Evolutionary conservation across 92 coral and sea anemone genomes (phyloP), one percentile per base, ranked within the genome.

Genomic region (Phenganax marumi): DNA sequence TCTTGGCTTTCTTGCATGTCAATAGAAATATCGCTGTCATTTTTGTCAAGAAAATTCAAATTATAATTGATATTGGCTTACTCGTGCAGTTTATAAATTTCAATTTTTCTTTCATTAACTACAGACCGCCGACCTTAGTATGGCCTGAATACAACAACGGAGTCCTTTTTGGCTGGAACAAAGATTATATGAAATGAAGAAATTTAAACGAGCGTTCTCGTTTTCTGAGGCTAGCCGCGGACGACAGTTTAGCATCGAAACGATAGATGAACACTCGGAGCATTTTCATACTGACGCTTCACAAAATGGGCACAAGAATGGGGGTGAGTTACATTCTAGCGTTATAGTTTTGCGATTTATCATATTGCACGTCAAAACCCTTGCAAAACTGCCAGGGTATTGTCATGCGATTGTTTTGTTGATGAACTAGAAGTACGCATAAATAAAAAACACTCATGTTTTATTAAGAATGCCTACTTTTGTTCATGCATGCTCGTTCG

Each of bases 181-280:
- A 26, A 58, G 53, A 16, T 58, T 52, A 16, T 14, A 78, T 46
- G 68, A 16, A 18, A 78, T 78, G 83, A 78, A 62, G 58, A 78
- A 78, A 78, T 78, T 78, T 50, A 78, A 46, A 46, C 83, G 83
- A 24, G 83, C 83, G 1, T 78, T 78, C 49, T 78, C 83, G 57
- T 78, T 61, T 78, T 25, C 72, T 12, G 83, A 78, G 49, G 46
- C 54, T 25, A 63, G 83, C n/a, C 83, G 83, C 6, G 56, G 24
- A 43, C 22, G 83, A 12, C 83, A 78, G 53, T 78, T 78, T 46
- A 72, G 19, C 49, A 78, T 78, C 19, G 83, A 61, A 24, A 78
- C 83, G n/a, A 78, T 78, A 8, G 73, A 65, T 3, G 83, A 78
- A 52, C 54, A 78, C 68, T 6, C 83, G 12, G 83, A 60, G 21